A percentile compares a stretch with the other conserved stretches of the same genome.
Conservation (phyloP, 1,140 invertebrate genomes). For the Orussus abietinus region DNA sequence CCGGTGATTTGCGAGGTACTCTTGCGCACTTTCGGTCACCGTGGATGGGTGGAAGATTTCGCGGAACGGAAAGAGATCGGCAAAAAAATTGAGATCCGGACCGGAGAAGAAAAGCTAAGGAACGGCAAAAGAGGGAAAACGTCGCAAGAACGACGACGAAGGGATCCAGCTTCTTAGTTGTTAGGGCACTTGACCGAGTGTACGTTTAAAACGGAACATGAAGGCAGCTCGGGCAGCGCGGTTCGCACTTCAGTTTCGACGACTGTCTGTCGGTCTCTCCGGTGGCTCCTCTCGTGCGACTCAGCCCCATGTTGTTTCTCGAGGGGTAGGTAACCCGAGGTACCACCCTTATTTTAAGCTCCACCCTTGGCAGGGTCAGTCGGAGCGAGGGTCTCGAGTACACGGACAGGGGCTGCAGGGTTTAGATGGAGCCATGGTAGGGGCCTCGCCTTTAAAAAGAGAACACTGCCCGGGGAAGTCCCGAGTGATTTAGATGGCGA, state of each 20-base stretch:
- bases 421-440: not conserved
- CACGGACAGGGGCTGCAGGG: conserved; percentile 2
- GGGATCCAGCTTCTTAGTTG: too few species aligned
- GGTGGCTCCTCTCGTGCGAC: conserved; percentile 5
- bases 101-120: too few species aligned
- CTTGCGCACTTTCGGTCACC: too few species aligned
- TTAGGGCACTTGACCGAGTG: not conserved
- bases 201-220: not conserved
- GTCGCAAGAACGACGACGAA: too few species aligned
- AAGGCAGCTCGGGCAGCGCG: conserved; percentile 11
- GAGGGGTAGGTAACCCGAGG: conserved; percentile 26
- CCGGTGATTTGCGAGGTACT: too few species aligned
- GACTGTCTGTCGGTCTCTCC: conserved; percentile 18
- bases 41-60: too few species aligned
- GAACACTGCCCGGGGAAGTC: conserved; percentile 14
- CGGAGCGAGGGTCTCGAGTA: not conserved
- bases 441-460: too few species aligned
- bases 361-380: conserved; percentile 41
- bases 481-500: conserved; percentile 20
- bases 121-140: too few species aligned
- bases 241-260: conserved; percentile 21
- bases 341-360: conserved; percentile 49
- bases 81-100: too few species aligned
- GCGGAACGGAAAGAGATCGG: too few species aligned
- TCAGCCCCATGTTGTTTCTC: conserved; percentile 24